Evolutionary conservation across 2,797 vertebrate species (phyloP), one percentile per base, ranked within the genome.

Genomic region (Aplochiton taeniatus): DNA sequence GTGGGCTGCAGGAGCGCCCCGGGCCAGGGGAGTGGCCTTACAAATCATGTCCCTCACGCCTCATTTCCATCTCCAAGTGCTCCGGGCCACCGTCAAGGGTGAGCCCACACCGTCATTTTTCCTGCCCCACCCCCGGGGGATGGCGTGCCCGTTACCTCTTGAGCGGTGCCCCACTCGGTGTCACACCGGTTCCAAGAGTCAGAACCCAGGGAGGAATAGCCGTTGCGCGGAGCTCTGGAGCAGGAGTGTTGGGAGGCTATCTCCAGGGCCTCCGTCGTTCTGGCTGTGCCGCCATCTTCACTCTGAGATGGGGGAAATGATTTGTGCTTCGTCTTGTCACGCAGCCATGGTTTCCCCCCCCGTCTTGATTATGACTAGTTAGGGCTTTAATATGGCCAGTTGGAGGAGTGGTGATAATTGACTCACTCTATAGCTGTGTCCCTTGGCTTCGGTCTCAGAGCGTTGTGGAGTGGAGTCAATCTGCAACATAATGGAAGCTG

Each of bases 41-140:
- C 82, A 84, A 88, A 89, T 88, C 83, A 74, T 76, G 88, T 88
- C 81, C 84, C 83, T 90, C 84, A 87, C 58, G 67, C 74, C 81
- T 88, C 77, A 84, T 90, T 89, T 87, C 77, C 81, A 79, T 79
- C 68, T 69, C 43, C 61, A 78, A 85, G 78, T 78, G 75, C 75
- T 76, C 68, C 54, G n/a, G 67, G 77, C 75, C 63, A 52, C 78
- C 74, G 56, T 79, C 76, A 83, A 85, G 75, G 76, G 62, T 66
- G 58, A 67, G 73, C 79, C 19, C 67, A 59, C 69, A 58, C 19
- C 68, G 61, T 65, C 78, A 85, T 89, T 87, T 79, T 80, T 76
- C 84, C 74, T 83, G 74, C 61, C 65, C 58, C 68, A 68, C 73
- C 77, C 76, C 56, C 65, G 81, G 79, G 81, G 79, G 73, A 75